phyloP scores from a whole-genome alignment of 2,113 vertebrate genomes.

The Protobothrops flavoviridis region DNA sequence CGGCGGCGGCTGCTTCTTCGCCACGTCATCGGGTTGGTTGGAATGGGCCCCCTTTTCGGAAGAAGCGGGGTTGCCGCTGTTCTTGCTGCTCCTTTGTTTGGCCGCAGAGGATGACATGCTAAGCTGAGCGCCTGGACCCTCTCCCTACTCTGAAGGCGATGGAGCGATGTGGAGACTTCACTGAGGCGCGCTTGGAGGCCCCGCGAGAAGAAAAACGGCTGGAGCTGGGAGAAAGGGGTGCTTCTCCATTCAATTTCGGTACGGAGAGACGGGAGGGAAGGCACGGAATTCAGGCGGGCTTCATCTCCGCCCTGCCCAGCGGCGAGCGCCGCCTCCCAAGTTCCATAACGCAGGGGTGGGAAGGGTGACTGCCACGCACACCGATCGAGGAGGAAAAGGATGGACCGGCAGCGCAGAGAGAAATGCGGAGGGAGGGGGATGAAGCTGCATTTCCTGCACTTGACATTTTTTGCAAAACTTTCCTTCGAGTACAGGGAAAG shows the following conservation, averaged over 20 bases:
- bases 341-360: background rate
- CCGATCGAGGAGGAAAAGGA: background rate
- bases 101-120: conserved; percentile 55
- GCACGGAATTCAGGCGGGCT: background rate
- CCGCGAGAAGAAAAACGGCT: background rate
- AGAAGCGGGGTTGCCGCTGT: conserved; percentile 51
- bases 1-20: conserved; percentile 54
- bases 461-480: background rate
- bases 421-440: background rate
- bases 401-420: background rate
- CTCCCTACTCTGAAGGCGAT: background rate
- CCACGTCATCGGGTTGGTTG: conserved; percentile 65
- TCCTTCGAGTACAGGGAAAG: background rate
- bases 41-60: conserved; percentile 64
- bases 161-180: background rate
- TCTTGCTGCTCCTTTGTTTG: conserved; percentile 63
- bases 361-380: conserved; percentile 16
- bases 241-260: background rate
- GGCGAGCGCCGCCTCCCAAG: conserved; percentile 8
- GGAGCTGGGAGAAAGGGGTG: too few relatives aligned
- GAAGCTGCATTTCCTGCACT: background rate
- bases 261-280: background rate
- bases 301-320: conserved; percentile 1
- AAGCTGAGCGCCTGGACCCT: background rate
- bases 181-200: conserved; percentile 21